A percentile compares a stretch with the other conserved stretches of the same genome.
These are phyloP conservation scores for Tridacna gigas DNA, from an alignment of 2,888 invertebrate species.

Conservation along the genomic window DNA sequence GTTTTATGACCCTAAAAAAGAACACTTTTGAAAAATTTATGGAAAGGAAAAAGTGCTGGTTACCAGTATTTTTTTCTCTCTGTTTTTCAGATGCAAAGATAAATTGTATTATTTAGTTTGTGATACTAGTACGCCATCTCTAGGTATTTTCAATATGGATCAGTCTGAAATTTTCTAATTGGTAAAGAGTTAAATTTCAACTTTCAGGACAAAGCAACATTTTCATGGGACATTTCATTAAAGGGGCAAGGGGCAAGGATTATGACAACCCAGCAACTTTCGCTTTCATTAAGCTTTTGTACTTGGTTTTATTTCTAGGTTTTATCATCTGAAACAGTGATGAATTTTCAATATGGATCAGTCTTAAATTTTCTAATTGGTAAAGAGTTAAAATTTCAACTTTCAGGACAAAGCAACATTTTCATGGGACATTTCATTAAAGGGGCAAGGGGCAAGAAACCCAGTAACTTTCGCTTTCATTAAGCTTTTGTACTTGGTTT, in stretches of 20 bases:
- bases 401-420: neutral
- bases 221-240: neutral
- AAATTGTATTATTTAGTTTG: too few relatives aligned
- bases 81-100: too few relatives aligned
- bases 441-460: neutral
- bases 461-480: neutral
- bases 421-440: neutral
- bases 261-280: neutral
- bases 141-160: too few relatives aligned
- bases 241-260: neutral
- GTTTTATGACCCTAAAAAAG: too few relatives aligned
- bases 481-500: neutral
- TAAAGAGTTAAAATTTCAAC: neutral
- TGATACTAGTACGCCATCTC: too few relatives aligned
- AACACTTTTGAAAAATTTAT: too few relatives aligned
- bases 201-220: neutral
- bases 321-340: slow-evolving; percentile 68
- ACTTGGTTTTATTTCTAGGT: slow-evolving; percentile 61
- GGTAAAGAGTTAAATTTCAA: neutral
- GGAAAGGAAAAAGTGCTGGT: too few relatives aligned
- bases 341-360: slow-evolving; percentile 43
- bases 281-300: neutral
- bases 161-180: too few relatives aligned
- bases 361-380: too few relatives aligned
- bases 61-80: too few relatives aligned